Evolutionary conservation across 2,888 invertebrate genomes (phyloP).

Genomic region (Miltochrista miniata): DNA sequence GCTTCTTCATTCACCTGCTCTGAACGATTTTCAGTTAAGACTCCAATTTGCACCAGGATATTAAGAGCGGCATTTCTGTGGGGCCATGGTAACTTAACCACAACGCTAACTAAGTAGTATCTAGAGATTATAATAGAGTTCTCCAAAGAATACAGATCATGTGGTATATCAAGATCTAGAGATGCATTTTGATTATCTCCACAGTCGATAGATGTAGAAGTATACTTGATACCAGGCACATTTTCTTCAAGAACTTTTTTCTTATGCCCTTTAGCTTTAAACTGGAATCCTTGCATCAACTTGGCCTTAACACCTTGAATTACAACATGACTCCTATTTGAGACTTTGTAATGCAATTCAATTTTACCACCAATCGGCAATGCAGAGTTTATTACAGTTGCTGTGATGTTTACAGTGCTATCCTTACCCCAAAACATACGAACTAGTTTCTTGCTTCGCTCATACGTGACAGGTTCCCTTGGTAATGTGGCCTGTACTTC

Average conservation of each 20-base stretch:
- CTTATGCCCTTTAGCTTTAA: slow-evolving; percentile 22
- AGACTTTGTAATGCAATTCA: slow-evolving; percentile 40
- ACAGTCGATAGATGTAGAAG: slow-evolving; percentile 28
- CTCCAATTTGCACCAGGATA: slow-evolving; percentile 45
- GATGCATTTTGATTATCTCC: slow-evolving; percentile 34
- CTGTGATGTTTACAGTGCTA: slow-evolving; percentile 42
- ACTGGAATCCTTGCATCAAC: slow-evolving; percentile 36
- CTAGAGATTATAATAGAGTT: slow-evolving; percentile 41
- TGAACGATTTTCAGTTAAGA: slow-evolving; percentile 2
- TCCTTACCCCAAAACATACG: slow-evolving; percentile 37
- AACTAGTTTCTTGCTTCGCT: slow-evolving; percentile 41
- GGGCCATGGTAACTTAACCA: slow-evolving; percentile 40
- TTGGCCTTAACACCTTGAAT: slow-evolving; percentile 40
- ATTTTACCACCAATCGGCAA: slow-evolving; percentile 40
- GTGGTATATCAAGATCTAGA: slow-evolving; percentile 13
- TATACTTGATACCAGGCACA: slow-evolving; percentile 34
- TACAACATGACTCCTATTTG: slow-evolving; percentile 38
- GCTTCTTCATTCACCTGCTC: not conserved
- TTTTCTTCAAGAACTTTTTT: slow-evolving; percentile 18
- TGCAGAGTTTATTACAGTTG: slow-evolving; percentile 39
- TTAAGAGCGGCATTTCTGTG: slow-evolving; percentile 37
- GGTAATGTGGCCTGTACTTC: slow-evolving; percentile 37
- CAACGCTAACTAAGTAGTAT: slow-evolving; percentile 39
- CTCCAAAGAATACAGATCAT: slow-evolving; percentile 30
- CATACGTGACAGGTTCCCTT: slow-evolving; percentile 38